These are phyloP conservation scores for Mareca strepera DNA, from an alignment of 2,797 vertebrate genomes.

Conservation along the genomic window DNA sequence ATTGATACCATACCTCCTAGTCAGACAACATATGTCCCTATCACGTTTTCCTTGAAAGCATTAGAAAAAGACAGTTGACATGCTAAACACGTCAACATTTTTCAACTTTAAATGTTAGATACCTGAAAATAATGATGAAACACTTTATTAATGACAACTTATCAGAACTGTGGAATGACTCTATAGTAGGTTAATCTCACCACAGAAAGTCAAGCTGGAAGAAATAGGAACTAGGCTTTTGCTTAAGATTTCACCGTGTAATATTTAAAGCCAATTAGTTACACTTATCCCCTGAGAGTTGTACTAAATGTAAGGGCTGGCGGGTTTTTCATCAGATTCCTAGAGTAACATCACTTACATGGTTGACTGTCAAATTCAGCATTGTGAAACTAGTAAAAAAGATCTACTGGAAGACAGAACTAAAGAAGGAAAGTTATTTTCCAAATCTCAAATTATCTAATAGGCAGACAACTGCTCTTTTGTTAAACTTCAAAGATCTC, in stretches of 20 bases:
- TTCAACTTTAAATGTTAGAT: neutral
- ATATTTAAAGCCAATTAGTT: neutral
- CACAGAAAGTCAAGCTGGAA: neutral
- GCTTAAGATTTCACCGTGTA: neutral
- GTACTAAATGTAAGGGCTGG: neutral
- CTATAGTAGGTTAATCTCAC: neutral
- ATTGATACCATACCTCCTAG: neutral
- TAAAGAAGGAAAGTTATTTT: neutral
- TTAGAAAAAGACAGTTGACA: neutral
- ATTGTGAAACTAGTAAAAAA: neutral
- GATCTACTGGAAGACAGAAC: neutral
- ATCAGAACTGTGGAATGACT: neutral
- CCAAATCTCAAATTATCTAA: neutral
- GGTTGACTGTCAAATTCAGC: neutral
- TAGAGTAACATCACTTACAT: neutral
- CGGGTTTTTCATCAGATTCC: neutral
- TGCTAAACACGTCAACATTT: neutral
- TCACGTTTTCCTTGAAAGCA: neutral
- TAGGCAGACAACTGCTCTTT: neutral
- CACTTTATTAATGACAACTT: neutral
- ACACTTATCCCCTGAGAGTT: neutral
- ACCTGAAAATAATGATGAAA: neutral
- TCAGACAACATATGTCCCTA: neutral
- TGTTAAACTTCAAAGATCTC: neutral
- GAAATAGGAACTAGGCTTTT: neutral